phyloP scores from a whole-genome alignment of 1,140 invertebrate genomes.

The Drosophila watanabei region DNA sequence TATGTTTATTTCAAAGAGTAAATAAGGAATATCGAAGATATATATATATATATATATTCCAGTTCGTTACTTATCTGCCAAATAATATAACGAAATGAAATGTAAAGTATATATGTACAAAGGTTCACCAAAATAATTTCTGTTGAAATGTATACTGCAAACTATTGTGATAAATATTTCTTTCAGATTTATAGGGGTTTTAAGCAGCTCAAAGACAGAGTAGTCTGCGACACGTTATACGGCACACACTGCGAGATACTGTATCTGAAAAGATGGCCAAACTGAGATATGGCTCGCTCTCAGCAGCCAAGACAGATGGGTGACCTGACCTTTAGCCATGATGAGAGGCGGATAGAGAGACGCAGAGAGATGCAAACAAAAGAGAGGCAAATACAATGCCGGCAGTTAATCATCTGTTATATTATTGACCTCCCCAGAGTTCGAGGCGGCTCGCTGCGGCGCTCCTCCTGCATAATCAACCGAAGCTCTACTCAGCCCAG shows the following conservation, averaged over 20 bases:
- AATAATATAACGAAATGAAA: not conserved
- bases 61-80: not conserved
- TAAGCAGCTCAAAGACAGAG: constrained; percentile 23
- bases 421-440: constrained; percentile 47
- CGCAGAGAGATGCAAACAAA: not conserved
- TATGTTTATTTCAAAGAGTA: not conserved
- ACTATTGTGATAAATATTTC: constrained; percentile 1
- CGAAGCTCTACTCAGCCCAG: constrained; percentile 23
- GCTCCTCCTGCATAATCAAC: constrained; percentile 23
- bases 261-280: constrained; percentile 39
- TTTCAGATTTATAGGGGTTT: constrained; percentile 39
- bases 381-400: constrained; percentile 19
- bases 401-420: constrained; percentile 63
- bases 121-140: not conserved
- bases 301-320: constrained; percentile 27
- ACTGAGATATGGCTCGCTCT: constrained; percentile 21
- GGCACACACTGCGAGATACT: constrained; percentile 46
- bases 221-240: constrained; percentile 23
- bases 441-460: constrained; percentile 1
- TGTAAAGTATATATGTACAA: not conserved
- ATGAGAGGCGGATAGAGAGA: constrained; percentile 4
- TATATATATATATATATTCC: not conserved
- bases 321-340: constrained; percentile 43
- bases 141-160: not conserved
- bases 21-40: too few species aligned